phyloP scores from a whole-genome alignment of 2,888 invertebrate genomes.

The Cryptosula pallasiana region DNA sequence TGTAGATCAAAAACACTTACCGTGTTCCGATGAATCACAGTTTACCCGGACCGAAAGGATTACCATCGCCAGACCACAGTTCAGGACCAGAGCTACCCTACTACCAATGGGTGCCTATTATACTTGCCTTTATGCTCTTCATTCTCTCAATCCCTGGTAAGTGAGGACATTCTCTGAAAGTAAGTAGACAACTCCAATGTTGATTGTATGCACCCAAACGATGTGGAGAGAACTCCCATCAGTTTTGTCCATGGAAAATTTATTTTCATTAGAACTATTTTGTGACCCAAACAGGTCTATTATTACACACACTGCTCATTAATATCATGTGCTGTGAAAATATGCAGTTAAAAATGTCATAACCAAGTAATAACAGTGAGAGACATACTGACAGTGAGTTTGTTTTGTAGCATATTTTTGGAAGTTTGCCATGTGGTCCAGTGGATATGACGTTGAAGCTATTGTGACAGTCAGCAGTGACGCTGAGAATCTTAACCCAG shows the following conservation, averaged over 20 bases:
- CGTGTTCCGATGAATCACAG: not conserved
- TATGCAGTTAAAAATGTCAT: too few species aligned
- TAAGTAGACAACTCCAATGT: too few species aligned
- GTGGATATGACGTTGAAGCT: constrained; percentile 24
- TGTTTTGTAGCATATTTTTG: constrained; percentile 9
- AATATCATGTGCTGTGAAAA: too few species aligned
- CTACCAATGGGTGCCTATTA: constrained; percentile 43
- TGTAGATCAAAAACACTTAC: constrained; percentile 19
- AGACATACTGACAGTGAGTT: not conserved
- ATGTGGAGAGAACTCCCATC: too few species aligned
- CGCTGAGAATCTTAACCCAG: constrained; percentile 21
- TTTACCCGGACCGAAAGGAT: not conserved
- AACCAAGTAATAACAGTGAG: too few species aligned
- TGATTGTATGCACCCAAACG: too few species aligned
- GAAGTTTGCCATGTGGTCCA: constrained; percentile 20
- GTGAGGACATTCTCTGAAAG: too few species aligned
- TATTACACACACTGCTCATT: too few species aligned
- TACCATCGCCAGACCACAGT: constrained; percentile 6
- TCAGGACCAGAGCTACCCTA: constrained; percentile 29
- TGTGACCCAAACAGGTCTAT: too few species aligned
- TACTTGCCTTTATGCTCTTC: constrained; percentile 46
- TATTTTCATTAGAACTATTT: too few species aligned
- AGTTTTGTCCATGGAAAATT: too few species aligned
- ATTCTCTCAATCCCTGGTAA: constrained; percentile 43
- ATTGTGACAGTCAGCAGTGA: not conserved